A percentile compares a stretch with the other conserved stretches of the same genome.
These are phyloP conservation scores for Unio delphinus DNA, from an alignment of 2,888 invertebrate genomes.

Conservation along the genomic window DNA sequence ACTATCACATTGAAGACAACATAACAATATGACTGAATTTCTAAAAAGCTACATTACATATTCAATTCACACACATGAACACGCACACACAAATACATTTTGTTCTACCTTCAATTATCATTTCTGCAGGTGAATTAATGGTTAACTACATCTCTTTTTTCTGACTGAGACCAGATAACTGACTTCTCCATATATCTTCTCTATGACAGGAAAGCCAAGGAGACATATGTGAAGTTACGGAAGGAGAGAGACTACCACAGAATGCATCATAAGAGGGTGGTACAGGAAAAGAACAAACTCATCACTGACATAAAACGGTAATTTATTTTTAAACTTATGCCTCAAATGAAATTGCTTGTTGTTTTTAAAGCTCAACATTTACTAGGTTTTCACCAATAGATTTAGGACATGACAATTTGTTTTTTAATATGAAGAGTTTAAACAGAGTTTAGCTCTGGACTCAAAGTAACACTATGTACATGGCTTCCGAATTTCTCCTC, in stretches of 20 bases:
- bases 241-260: slow-evolving; percentile 72
- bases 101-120: too few species aligned
- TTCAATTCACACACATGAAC: too few species aligned
- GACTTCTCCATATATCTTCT: background rate
- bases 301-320: slow-evolving; percentile 70
- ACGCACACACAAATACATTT: too few species aligned
- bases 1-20: too few species aligned
- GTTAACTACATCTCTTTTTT: background rate
- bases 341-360: background rate
- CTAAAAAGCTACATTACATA: too few species aligned
- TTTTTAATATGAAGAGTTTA: too few species aligned
- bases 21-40: too few species aligned
- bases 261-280: slow-evolving; percentile 71
- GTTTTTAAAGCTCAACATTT: background rate
- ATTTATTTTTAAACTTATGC: background rate
- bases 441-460: too few species aligned
- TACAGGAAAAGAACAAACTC: slow-evolving; percentile 71
- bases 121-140: background rate
- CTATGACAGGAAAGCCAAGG: slow-evolving; percentile 68
- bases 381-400: background rate
- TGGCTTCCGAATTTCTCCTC: too few species aligned
- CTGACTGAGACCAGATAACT: background rate
- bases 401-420: background rate
- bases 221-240: slow-evolving; percentile 69
- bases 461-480: too few species aligned